Evolutionary conservation across 2,797 vertebrate genomes (phyloP).

Genomic region (Garrulus glandarius): DNA sequence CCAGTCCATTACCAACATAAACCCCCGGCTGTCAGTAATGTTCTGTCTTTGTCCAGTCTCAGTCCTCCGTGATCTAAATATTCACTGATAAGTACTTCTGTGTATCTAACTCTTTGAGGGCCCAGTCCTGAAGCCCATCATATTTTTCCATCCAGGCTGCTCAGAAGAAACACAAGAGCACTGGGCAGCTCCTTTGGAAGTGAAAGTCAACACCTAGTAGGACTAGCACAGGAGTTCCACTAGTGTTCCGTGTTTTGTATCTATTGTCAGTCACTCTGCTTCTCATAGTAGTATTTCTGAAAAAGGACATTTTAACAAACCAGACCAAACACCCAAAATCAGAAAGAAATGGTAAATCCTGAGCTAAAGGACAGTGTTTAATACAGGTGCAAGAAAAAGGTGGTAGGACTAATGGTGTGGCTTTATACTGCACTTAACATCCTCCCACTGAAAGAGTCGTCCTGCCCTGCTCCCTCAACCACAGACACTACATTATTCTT

Average conservation of each 20-base stretch:
- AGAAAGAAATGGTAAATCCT: not conserved
- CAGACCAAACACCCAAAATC: not conserved
- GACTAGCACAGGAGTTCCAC: not conserved
- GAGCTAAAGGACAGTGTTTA: not conserved
- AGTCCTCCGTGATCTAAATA: constrained; percentile 25
- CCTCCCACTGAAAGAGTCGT: not conserved
- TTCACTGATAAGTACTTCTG: not conserved
- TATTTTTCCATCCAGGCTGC: not conserved
- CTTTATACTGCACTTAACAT: not conserved
- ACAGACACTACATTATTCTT: not conserved
- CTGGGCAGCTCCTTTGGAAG: not conserved
- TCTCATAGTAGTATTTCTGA: not conserved
- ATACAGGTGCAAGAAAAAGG: not conserved
- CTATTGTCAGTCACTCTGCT: not conserved
- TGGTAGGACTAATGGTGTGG: not conserved
- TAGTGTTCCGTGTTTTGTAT: fast-evolving
- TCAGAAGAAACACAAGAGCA: not conserved
- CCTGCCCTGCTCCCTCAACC: not conserved
- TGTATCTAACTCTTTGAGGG: not conserved
- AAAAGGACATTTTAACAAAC: not conserved
- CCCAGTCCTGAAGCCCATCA: not conserved
- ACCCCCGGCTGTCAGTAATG: not conserved
- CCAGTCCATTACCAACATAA: not conserved
- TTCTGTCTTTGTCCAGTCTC: not conserved
- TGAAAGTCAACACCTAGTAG: not conserved